Conservation (phyloP, 2,888 invertebrate genomes). For the Eupsilia transversa region DNA sequence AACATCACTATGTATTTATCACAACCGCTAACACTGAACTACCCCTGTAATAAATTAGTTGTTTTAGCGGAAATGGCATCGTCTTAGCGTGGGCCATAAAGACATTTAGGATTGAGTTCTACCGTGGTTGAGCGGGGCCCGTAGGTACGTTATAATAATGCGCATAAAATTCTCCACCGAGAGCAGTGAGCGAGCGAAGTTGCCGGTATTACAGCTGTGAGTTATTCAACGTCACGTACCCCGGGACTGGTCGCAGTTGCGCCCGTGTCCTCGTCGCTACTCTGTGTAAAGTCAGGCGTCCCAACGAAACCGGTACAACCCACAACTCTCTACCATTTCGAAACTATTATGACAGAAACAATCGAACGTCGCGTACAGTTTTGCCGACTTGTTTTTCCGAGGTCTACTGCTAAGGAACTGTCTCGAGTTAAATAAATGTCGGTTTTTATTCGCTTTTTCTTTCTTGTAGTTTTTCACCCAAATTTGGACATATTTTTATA, state of each 20-base stretch:
- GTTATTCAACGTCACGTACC: conserved; percentile 86
- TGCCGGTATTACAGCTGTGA: conserved; percentile 79
- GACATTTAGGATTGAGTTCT: conserved; percentile 81
- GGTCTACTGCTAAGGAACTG: conserved; percentile 33
- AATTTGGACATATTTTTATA: not conserved
- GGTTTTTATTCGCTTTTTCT: conserved; percentile 5
- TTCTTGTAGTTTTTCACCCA: not conserved
- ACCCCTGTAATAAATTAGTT: conserved; percentile 80
- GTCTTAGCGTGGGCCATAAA: conserved; percentile 79
- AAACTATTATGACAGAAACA: conserved; percentile 67
- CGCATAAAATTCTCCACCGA: conserved; percentile 83
- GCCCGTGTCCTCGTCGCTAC: conserved; percentile 62
- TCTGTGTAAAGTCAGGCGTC: conserved; percentile 62
- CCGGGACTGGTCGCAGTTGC: conserved; percentile 70
- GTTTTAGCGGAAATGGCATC: conserved; percentile 79
- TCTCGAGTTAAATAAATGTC: conserved; percentile 34
- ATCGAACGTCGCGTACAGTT: conserved; percentile 60
- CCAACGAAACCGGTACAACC: conserved; percentile 55
- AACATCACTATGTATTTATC: conserved; percentile 68
- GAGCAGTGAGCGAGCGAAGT: conserved; percentile 80
- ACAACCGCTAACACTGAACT: conserved; percentile 70
- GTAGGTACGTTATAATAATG: conserved; percentile 81
- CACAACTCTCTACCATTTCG: conserved; percentile 51
- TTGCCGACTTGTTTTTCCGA: conserved; percentile 53
- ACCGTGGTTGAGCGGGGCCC: conserved; percentile 69